Evolutionary conservation across 2,888 invertebrate genomes (phyloP).

Genomic region (Pollenia amentaria): DNA sequence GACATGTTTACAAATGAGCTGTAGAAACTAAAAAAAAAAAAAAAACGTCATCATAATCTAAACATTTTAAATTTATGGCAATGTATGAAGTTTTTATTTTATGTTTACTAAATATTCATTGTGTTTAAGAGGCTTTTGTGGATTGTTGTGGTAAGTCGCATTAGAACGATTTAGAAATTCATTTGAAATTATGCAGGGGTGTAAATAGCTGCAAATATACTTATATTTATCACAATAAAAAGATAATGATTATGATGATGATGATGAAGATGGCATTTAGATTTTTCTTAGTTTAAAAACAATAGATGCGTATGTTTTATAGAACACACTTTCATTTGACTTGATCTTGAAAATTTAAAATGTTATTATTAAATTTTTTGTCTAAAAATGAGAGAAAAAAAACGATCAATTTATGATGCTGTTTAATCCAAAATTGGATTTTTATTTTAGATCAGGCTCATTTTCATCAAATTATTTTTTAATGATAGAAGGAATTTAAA

Average conservation of each 20-base stretch:
- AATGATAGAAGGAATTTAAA: no score
- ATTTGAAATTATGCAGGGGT: not conserved
- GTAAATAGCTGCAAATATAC: not conserved
- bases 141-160: not conserved
- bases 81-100: slow-evolving; percentile 14
- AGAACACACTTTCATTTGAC: no score
- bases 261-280: not conserved
- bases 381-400: no score
- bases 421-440: no score
- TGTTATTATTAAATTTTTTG: no score
- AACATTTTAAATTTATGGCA: slow-evolving; percentile 47
- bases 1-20: slow-evolving; percentile 69
- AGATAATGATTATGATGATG: slow-evolving; percentile 9
- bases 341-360: no score
- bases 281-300: not conserved
- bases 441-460: no score
- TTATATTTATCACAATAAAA: not conserved
- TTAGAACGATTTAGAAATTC: not conserved
- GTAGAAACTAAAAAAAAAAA: not conserved
- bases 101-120: slow-evolving; percentile 40
- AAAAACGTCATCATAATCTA: slow-evolving; percentile 46
- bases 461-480: no score
- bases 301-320: no score
- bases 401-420: no score
- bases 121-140: not conserved